Conservation (phyloP, 2,797 vertebrate species). For the Trachops cirrhosus region DNA sequence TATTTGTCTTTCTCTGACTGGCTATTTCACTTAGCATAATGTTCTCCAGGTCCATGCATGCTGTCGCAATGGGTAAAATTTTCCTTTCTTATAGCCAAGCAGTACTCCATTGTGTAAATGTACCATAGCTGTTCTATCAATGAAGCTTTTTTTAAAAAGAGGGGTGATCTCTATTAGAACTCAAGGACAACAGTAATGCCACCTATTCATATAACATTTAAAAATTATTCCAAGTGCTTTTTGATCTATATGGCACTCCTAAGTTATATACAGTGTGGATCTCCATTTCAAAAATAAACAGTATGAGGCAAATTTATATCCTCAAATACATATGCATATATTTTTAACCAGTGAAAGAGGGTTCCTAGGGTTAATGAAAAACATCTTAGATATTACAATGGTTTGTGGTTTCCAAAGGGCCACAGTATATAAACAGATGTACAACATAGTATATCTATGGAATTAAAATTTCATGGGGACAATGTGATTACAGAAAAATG, state of each 20-base stretch:
- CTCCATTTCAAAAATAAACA: background rate
- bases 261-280: background rate
- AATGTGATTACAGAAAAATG: background rate
- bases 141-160: background rate
- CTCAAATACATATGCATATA: background rate
- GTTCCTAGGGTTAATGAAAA: background rate
- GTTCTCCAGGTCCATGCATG: background rate
- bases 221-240: background rate
- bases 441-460: background rate
- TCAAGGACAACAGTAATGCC: slow-evolving; percentile 4
- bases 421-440: background rate
- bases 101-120: background rate
- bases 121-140: background rate
- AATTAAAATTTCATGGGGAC: background rate
- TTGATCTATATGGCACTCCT: background rate
- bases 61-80: background rate
- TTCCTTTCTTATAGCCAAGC: background rate
- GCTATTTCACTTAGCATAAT: background rate
- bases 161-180: background rate
- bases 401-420: background rate
- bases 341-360: background rate
- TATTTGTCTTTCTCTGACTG: background rate
- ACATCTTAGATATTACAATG: background rate
- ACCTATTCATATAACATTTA: background rate
- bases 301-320: background rate